Evolutionary conservation across 2,888 invertebrate genomes (phyloP), one percentile per base, ranked within the genome.

Genomic region (Noctua pronuba): DNA sequence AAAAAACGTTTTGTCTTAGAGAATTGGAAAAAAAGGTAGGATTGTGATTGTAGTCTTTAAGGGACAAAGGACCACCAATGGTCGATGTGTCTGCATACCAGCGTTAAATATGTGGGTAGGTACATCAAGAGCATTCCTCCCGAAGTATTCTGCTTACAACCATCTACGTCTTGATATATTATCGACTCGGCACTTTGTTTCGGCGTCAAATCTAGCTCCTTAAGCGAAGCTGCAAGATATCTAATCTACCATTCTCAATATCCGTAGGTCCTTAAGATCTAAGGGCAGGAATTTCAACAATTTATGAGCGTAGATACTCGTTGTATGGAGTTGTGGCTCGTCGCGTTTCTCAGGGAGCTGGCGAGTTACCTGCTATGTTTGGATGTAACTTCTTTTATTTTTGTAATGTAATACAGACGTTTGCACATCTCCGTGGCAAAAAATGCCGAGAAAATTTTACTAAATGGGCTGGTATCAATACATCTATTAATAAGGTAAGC

Each of bases 131-230:
- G 82, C 67, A 82, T 85, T 85, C 85, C 49, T 44, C 8, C 16
- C 31, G 41, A 75, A 82, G 52, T 21, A 75, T 83, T 82, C 68
- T 76, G 58, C 38, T 58, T 52, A 46, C 62, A 60, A 21, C 86
- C 82, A 75, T 82, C 68, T 85, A 82, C 24, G 85, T 82, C 85
- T 82, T 81, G 76, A 85, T 85, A 82, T 82, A 82, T 85, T 85
- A 81, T 75, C 67, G 67, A 10, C 38, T 41, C 49, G 24, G 28
- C 31, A 71, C 67, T 82, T 81, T 75, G 85, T 75, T 75, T 72
- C 52, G 67, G 82, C 67, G 60, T 85, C 85, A 82, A 82, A 85
- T 75, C 82, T 82, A 81, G 35, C 66, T 81, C 75, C 76, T 76
- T 83, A 72, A 44, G 66, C 44, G 69, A 80, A 44, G 31, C n/a